Conservation (phyloP, 2,797 vertebrate species). For the Carduelis carduelis region DNA sequence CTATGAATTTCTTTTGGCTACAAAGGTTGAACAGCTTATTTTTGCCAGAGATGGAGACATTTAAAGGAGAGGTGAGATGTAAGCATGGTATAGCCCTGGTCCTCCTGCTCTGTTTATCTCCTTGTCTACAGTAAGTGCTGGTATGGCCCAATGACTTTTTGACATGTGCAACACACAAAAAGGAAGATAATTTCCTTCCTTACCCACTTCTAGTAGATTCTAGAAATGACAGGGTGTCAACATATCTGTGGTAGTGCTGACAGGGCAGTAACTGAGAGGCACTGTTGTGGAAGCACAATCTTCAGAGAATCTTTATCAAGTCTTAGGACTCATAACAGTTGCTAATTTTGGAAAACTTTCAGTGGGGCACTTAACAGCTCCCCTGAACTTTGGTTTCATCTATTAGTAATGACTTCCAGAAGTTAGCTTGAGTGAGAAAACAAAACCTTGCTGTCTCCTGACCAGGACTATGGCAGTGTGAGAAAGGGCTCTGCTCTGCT, state of each 20-base stretch:
- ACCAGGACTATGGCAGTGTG: not conserved
- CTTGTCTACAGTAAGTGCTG: not conserved
- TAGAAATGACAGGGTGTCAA: not conserved
- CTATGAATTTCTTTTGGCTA: not conserved
- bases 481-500: not conserved
- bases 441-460: not conserved
- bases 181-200: not conserved
- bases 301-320: not conserved
- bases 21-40: not conserved
- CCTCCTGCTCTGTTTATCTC: not conserved
- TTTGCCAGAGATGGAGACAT: not conserved
- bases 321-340: not conserved
- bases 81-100: not conserved
- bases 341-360: not conserved
- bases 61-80: not conserved
- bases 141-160: not conserved
- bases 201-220: not conserved
- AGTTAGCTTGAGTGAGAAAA: not conserved
- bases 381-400: not conserved
- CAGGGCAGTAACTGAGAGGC: not conserved
- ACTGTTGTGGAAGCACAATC: not conserved
- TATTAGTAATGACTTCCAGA: not conserved
- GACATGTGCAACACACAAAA: not conserved
- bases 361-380: not conserved
- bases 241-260: not conserved